Evolutionary conservation across 1,140 invertebrate genomes (phyloP).

Genomic region (Cotesia typhae): DNA sequence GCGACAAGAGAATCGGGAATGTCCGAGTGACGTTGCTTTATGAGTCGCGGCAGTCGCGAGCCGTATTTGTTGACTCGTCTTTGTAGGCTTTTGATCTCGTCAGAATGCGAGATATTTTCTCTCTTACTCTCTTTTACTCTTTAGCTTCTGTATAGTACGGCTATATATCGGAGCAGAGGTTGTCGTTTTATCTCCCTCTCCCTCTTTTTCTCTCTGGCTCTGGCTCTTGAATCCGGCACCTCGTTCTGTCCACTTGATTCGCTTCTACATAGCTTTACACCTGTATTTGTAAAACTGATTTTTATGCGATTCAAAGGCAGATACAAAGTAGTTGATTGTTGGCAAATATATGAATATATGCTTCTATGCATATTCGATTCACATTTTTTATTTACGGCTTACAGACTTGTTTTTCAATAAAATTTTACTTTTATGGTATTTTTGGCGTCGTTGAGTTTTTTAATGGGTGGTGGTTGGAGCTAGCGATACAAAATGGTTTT

Average conservation of each 20-base stretch:
- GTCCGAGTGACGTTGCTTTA: constrained; percentile 52
- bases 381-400: no score
- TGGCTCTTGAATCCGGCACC: constrained; percentile 15
- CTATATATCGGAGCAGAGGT: constrained; percentile 16
- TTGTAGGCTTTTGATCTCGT: constrained; percentile 54
- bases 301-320: constrained; percentile 16
- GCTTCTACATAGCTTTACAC: constrained; percentile 34
- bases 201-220: constrained; percentile 22
- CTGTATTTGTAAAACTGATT: constrained; percentile 38
- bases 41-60: constrained; percentile 50
- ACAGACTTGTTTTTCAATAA: no score
- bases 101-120: constrained; percentile 54
- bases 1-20: constrained; percentile 45
- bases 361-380: no score
- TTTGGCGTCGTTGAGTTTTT: no score
- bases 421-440: no score
- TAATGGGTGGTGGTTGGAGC: no score
- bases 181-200: constrained; percentile 8
- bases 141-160: constrained; percentile 9
- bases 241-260: constrained; percentile 6
- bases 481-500: no score
- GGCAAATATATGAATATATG: no score
- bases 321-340: no score
- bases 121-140: constrained; percentile 26
- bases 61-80: constrained; percentile 55